Percentiles rank a stretch among this genome's conserved stretches.
Evolutionary conservation across 2,888 invertebrate genomes (phyloP).

Genomic region (Lysandra bellargus): DNA sequence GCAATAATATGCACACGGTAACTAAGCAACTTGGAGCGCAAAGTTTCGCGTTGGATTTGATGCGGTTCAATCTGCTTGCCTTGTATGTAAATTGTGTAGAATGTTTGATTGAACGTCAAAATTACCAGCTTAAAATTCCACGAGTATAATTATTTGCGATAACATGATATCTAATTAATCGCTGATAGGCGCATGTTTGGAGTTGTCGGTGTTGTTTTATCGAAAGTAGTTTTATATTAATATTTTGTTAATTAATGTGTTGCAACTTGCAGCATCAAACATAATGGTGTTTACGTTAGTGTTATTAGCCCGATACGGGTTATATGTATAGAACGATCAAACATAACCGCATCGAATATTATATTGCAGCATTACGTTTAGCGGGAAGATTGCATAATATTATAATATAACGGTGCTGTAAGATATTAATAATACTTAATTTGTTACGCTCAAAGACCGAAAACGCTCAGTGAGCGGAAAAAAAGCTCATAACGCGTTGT

Average conservation of each 20-base stretch:
- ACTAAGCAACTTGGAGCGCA: too few species aligned
- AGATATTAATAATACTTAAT: background rate
- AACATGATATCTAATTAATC: conserved; percentile 21
- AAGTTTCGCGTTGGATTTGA: background rate
- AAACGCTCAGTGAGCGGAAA: too few species aligned
- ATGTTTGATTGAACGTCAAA: background rate
- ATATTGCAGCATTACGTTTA: background rate
- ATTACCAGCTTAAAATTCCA: background rate
- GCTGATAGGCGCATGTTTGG: background rate
- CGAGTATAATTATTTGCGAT: conserved; percentile 1
- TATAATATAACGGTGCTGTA: background rate
- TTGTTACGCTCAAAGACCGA: too few species aligned
- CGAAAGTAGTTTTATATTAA: background rate
- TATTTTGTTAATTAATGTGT: conserved; percentile 6
- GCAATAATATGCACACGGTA: too few species aligned
- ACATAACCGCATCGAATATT: background rate
- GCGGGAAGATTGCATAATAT: background rate
- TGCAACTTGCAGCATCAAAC: conserved; percentile 4
- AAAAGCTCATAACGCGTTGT: too few species aligned
- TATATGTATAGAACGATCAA: background rate
- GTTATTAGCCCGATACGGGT: background rate
- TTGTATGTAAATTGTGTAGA: background rate
- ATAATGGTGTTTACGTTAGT: background rate
- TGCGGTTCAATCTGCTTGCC: background rate
- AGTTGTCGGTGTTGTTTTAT: background rate